phyloP scores from a whole-genome alignment of 2,888 invertebrate genomes.

The Nomada ruficornis region DNA sequence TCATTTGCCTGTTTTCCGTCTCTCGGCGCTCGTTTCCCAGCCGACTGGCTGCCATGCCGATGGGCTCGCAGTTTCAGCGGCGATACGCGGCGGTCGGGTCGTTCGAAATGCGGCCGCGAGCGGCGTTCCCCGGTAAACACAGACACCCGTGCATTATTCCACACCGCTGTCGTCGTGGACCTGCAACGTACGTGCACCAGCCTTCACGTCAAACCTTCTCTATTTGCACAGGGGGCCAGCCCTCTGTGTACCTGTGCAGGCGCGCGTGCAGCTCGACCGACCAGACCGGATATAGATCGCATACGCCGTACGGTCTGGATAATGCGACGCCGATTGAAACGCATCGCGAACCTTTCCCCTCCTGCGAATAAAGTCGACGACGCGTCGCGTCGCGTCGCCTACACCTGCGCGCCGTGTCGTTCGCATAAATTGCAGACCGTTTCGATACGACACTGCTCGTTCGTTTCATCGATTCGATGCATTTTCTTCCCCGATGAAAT shows the following conservation, averaged over 20 bases:
- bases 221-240: constrained; percentile 43
- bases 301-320: neutral
- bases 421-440: neutral
- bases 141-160: constrained; percentile 64
- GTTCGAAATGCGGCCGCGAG: constrained; percentile 36
- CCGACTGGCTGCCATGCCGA: neutral
- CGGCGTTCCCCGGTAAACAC: constrained; percentile 49
- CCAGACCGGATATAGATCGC: constrained; percentile 53
- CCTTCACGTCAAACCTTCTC: constrained; percentile 51
- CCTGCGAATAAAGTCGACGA: constrained; percentile 20
- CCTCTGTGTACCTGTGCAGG: constrained; percentile 53
- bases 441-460: no score
- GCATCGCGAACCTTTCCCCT: constrained; percentile 27
- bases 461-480: neutral
- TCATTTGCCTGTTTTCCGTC: neutral
- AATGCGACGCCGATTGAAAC: constrained; percentile 46
- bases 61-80: constrained; percentile 10
- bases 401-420: constrained; percentile 3
- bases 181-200: constrained; percentile 21
- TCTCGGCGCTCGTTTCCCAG: neutral
- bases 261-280: constrained; percentile 34
- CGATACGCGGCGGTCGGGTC: neutral
- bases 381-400: neutral
- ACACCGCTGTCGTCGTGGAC: constrained; percentile 36
- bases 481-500: no score